These are phyloP conservation scores for Chelidonichthys spinosus DNA, from an alignment of 2,797 vertebrate species.

Conservation along the genomic window DNA sequence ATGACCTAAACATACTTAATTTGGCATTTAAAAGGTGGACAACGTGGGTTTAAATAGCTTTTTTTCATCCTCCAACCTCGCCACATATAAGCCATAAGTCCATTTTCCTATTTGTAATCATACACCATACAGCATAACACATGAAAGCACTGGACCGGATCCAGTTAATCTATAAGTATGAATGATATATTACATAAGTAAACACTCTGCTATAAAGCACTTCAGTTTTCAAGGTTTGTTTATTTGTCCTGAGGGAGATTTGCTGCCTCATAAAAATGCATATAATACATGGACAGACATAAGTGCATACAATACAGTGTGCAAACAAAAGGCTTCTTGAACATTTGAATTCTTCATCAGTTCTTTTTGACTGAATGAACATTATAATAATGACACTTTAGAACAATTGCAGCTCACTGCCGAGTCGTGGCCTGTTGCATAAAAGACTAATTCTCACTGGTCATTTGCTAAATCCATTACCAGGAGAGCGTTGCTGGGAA, in stretches of 20 bases:
- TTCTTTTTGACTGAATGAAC: neutral
- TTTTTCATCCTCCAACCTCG: neutral
- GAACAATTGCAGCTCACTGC: neutral
- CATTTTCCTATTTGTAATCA: conserved; percentile 1
- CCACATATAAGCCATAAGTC: no score
- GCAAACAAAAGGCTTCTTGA: neutral
- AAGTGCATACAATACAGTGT: neutral
- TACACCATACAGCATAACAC: neutral
- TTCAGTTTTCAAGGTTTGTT: no score
- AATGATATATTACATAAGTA: neutral
- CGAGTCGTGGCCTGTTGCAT: neutral
- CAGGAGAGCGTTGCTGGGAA: conserved; percentile 7
- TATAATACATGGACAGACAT: no score
- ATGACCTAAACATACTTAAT: neutral
- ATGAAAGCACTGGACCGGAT: neutral
- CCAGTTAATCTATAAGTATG: neutral
- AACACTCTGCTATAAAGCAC: neutral
- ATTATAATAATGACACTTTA: neutral
- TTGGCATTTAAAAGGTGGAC: neutral
- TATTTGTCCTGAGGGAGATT: no score
- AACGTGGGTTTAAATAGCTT: neutral
- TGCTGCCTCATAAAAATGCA: no score
- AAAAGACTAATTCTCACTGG: conserved; percentile 11
- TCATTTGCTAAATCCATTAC: conserved; percentile 31
- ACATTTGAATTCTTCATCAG: neutral